phyloP scores from a whole-genome alignment of 2,797 vertebrate genomes.

The Melanotaenia pygmaea region DNA sequence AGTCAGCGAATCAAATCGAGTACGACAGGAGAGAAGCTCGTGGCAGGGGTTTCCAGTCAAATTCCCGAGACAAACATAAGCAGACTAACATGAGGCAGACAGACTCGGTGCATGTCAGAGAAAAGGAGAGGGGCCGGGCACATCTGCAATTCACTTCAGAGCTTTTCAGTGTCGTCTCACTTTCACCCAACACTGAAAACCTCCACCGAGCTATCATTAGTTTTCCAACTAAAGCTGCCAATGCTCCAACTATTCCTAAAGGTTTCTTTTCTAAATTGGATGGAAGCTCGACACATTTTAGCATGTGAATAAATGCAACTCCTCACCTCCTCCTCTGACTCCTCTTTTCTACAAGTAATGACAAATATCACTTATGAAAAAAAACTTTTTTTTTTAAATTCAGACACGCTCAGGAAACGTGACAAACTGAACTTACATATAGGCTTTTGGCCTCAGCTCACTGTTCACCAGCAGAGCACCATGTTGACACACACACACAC shows the following conservation, averaged over 20 bases:
- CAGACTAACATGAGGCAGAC: constrained; percentile 61
- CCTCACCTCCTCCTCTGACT: background rate
- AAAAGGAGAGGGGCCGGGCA: background rate
- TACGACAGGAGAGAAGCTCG: constrained; percentile 51
- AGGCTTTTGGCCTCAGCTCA: constrained; percentile 37
- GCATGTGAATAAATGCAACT: background rate
- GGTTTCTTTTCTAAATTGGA: background rate
- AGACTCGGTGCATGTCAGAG: constrained; percentile 27
- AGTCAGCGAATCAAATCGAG: constrained; percentile 60
- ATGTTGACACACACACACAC: constrained; percentile 17
- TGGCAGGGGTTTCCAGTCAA: constrained; percentile 71
- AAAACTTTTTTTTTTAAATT: background rate
- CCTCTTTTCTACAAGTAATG: background rate
- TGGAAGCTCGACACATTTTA: background rate
- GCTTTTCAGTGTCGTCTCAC: constrained; percentile 18
- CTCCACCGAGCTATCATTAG: background rate
- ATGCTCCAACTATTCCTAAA: background rate
- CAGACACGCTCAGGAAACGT: constrained; percentile 6
- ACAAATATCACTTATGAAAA: background rate
- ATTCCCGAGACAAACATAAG: constrained; percentile 55
- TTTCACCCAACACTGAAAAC: background rate
- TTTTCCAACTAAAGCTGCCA: constrained; percentile 23
- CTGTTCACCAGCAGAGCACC: constrained; percentile 50
- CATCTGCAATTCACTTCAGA: constrained; percentile 34
- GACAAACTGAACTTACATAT: constrained; percentile 18